Evolutionary conservation across 2,888 invertebrate genomes (phyloP).

Genomic region (Platycheirus rosarum): DNA sequence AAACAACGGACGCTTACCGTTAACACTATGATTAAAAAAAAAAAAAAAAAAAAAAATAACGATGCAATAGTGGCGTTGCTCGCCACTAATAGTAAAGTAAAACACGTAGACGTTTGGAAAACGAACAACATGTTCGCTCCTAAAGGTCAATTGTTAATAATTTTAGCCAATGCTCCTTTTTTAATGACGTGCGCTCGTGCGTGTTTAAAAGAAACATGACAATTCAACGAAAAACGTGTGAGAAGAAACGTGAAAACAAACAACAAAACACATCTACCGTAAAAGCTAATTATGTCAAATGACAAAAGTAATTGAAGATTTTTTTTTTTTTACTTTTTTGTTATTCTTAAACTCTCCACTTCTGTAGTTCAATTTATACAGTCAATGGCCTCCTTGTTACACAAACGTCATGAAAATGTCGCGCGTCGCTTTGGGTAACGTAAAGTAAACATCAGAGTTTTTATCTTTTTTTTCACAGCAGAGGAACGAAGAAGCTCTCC

Average conservation of each 20-base stretch:
- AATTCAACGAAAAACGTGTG: slow-evolving; percentile 45
- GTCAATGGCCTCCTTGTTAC: slow-evolving; percentile 65
- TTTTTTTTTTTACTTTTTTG: slow-evolving; percentile 33
- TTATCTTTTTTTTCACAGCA: slow-evolving; percentile 22
- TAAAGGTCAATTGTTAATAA: slow-evolving; percentile 29
- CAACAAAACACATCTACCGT: slow-evolving; percentile 49
- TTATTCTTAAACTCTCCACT: slow-evolving; percentile 11
- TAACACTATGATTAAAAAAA: not conserved
- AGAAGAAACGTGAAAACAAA: slow-evolving; percentile 30
- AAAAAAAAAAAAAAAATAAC: not conserved
- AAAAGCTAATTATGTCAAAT: slow-evolving; percentile 69
- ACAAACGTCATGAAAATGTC: slow-evolving; percentile 42
- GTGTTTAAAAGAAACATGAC: slow-evolving; percentile 28
- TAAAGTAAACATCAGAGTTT: slow-evolving; percentile 42
- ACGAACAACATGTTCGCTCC: slow-evolving; percentile 1
- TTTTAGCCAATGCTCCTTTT: slow-evolving; percentile 5
- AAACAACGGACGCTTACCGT: not conserved
- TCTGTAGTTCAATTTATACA: slow-evolving; percentile 47
- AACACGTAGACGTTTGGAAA: not conserved
- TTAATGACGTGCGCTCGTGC: slow-evolving; percentile 22
- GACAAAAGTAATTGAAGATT: slow-evolving; percentile 62
- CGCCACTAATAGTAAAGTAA: too few species aligned
- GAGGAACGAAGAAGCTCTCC: slow-evolving; percentile 3
- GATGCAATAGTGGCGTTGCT: not conserved
- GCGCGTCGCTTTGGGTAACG: slow-evolving; percentile 1